A percentile compares a stretch with the other conserved stretches of the same genome.
These are phyloP conservation scores for Listronotus bonariensis DNA, from an alignment of 1,140 invertebrate species.

Conservation along the genomic window DNA sequence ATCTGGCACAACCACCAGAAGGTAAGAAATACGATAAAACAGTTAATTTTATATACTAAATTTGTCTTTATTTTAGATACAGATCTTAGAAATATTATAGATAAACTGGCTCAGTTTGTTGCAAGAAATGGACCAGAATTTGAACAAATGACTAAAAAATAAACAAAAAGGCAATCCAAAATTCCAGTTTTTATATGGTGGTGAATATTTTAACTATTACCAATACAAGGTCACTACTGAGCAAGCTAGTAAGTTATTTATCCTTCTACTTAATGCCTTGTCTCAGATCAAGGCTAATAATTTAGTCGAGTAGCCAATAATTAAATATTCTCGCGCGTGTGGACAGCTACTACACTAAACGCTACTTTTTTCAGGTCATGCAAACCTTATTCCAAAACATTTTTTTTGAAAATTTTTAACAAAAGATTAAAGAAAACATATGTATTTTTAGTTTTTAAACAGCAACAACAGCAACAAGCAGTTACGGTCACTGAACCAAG, in stretches of 20 bases:
- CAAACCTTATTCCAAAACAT: too few species aligned
- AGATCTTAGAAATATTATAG: constrained; percentile 94
- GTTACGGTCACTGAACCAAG: constrained; percentile 32
- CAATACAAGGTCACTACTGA: constrained; percentile 92
- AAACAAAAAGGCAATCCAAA: constrained; percentile 97
- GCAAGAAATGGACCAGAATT: constrained; percentile 98
- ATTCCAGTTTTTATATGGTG: constrained; percentile 96
- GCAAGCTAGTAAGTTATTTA: constrained; percentile 75
- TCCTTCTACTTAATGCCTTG: too few species aligned
- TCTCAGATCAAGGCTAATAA: too few species aligned
- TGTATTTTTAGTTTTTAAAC: constrained; percentile 48
- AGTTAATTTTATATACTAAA: neutral
- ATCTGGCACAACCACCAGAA: constrained; percentile 9
- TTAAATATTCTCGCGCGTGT: too few species aligned
- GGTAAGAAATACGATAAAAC: neutral
- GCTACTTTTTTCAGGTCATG: too few species aligned
- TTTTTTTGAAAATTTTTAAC: too few species aligned
- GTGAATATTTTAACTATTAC: constrained; percentile 95
- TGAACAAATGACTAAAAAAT: constrained; percentile 96
- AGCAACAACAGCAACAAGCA: constrained; percentile 49
- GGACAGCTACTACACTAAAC: too few species aligned
- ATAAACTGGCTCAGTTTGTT: constrained; percentile 97
- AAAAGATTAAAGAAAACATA: too few species aligned
- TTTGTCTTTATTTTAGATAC: constrained; percentile 68
- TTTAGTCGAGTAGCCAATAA: too few species aligned